Evolutionary conservation across 1,140 invertebrate genomes (phyloP).

Genomic region (Nomia melanderi): DNA sequence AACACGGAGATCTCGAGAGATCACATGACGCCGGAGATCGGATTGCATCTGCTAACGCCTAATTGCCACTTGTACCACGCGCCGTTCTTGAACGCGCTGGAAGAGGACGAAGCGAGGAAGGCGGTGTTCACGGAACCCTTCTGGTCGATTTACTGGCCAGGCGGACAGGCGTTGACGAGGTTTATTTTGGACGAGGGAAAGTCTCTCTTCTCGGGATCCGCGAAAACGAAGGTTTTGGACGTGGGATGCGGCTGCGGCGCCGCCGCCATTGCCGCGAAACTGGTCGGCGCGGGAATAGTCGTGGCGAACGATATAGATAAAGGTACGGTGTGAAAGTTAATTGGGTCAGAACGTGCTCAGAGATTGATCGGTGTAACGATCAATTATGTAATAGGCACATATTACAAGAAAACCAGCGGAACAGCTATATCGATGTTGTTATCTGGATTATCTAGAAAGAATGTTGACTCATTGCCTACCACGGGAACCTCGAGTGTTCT

Average conservation of each 20-base stretch:
- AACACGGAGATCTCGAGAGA: constrained; percentile 64
- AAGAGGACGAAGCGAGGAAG: constrained; percentile 67
- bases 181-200: constrained; percentile 70
- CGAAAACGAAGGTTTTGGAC: constrained; percentile 69
- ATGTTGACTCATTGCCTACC: too few species aligned
- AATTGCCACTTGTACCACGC: constrained; percentile 80
- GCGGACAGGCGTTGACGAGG: constrained; percentile 82
- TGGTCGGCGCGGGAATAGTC: constrained; percentile 68
- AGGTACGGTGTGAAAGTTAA: constrained; percentile 66
- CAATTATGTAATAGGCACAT: too few species aligned
- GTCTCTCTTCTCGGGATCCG: constrained; percentile 13
- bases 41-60: constrained; percentile 81
- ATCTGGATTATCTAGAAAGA: too few species aligned
- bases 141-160: constrained; percentile 85
- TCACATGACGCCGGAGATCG: constrained; percentile 82
- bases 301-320: constrained; percentile 81
- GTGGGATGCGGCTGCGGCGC: constrained; percentile 79
- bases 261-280: constrained; percentile 75
- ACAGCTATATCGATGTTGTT: too few species aligned
- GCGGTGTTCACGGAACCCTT: constrained; percentile 77
- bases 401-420: too few species aligned
- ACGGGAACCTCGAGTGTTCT: too few species aligned
- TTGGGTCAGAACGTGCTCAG: too few species aligned
- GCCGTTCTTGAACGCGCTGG: constrained; percentile 52
- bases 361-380: too few species aligned